Evolutionary conservation across 2,888 invertebrate genomes (phyloP), one percentile per base, ranked within the genome.

Genomic region (Eupeodes luniger): DNA sequence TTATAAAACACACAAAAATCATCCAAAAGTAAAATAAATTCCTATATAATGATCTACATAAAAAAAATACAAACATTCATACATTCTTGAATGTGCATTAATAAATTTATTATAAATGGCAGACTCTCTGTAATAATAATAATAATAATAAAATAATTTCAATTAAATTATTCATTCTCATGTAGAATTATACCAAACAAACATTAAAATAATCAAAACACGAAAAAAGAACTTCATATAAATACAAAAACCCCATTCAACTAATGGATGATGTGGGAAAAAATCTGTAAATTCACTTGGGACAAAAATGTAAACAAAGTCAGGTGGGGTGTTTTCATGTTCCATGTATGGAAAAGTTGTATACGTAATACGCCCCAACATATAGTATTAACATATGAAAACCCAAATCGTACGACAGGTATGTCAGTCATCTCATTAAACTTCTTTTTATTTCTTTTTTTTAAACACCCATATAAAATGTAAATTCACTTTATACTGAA

Each of bases 371-470:
- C 14, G 19, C 61, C 19, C 70, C 79, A 62, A 44, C 69, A 64
- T 70, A 40, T 76, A 67, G 59, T 72, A 80, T 79, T 79, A 86
- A 70, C 59, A 75, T 62, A 53, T 64, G 19, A 69, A 82, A 67
- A 70, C 49, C 61, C 61, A 67, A 87, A 84, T 72, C 49, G 51
- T 19, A 66, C 55, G 27, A 12, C 80, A 80, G 79, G 70, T 84
- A 76, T 83, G 70, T 57, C 57, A 59, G 70, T 55, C 72, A 77
- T 55, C 84, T 84, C 79, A 80, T 84, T 87, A 77, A 61, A 74
- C 40, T 34, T 49, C 72, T 72, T 36, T 47, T 61, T 47, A 27
- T 14, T 27, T 19, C 14, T n/a, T 49, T 51, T 34, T 44, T 72
- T 72, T 47, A 59, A 47, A 59, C 47, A 34, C 34, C 64, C 67